A percentile compares a stretch with the other conserved stretches of the same genome.
phyloP scores from a whole-genome alignment of 2,797 vertebrate genomes.

The Tadarida brasiliensis region DNA sequence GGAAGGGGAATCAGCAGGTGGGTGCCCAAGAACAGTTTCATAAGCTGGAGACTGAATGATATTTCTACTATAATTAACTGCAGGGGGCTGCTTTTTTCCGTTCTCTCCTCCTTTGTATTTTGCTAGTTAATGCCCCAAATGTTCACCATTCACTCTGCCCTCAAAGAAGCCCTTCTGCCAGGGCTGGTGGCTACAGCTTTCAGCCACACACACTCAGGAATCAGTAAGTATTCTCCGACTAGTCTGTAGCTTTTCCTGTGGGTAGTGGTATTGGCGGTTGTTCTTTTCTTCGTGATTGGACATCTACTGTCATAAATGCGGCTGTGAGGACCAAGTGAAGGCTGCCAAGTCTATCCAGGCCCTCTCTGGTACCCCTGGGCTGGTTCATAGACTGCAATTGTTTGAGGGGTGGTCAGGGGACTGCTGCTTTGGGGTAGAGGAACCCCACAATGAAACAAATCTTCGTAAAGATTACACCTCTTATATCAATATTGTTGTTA shows the following conservation, averaged over 20 bases:
- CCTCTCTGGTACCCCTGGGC: not conserved
- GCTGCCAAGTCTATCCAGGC: not conserved
- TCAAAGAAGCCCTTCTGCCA: slow-evolving; percentile 24
- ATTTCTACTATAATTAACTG: not conserved
- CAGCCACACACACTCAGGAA: not conserved
- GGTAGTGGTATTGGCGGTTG: not conserved
- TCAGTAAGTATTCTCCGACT: not conserved
- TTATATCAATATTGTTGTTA: not conserved
- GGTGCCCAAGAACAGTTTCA: not conserved
- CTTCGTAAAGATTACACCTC: not conserved
- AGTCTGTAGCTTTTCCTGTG: not conserved
- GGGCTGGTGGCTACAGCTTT: not conserved
- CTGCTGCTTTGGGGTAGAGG: not conserved
- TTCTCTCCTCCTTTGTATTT: not conserved
- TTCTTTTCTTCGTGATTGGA: not conserved
- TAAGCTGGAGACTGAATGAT: not conserved
- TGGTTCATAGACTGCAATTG: not conserved
- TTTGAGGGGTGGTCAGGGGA: not conserved
- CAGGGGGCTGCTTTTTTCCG: not conserved
- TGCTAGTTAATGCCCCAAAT: not conserved
- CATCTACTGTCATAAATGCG: not conserved
- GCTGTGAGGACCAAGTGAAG: not conserved
- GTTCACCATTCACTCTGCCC: not conserved
- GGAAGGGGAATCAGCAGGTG: not conserved
- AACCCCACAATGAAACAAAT: not conserved